Evolutionary conservation across 2,113 vertebrate species (phyloP).

Genomic region (Dendropsophus ebraccatus): DNA sequence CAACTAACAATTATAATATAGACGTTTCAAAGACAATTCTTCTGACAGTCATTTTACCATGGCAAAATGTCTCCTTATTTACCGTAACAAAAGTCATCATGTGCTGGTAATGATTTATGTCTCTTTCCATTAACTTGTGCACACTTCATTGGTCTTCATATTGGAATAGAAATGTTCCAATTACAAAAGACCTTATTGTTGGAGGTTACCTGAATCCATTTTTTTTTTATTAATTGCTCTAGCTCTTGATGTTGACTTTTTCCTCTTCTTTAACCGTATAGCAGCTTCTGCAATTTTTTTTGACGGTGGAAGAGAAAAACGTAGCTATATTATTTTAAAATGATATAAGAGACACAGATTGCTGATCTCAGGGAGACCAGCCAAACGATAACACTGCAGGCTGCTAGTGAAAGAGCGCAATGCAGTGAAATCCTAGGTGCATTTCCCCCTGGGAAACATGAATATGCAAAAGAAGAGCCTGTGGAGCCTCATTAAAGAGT

Average conservation of each 20-base stretch:
- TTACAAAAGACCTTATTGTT: conserved; percentile 47
- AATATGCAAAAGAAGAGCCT: no score
- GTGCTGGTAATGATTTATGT: conserved; percentile 50
- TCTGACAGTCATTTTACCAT: conserved; percentile 29
- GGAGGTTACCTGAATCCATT: conserved; percentile 49
- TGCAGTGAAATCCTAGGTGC: no score
- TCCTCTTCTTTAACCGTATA: background rate
- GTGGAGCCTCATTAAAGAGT: no score
- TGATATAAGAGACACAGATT: no score
- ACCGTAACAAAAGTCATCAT: conserved; percentile 22
- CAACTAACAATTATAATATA: background rate
- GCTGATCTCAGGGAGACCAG: no score
- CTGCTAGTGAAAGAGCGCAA: no score
- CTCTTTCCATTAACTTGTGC: conserved; percentile 35
- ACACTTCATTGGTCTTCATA: conserved; percentile 51
- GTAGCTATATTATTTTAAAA: no score
- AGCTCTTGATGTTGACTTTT: conserved; percentile 10
- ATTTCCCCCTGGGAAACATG: no score
- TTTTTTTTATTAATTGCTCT: conserved; percentile 23
- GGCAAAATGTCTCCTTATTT: conserved; percentile 20
- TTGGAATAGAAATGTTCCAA: conserved; percentile 49
- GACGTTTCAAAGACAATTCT: conserved; percentile 29
- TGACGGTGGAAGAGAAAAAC: background rate
- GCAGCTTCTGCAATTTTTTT: background rate
- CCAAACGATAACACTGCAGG: no score